Evolutionary conservation across 2,888 invertebrate species (phyloP), one percentile per base, ranked within the genome.

Genomic region (Thymelicus acteon): DNA sequence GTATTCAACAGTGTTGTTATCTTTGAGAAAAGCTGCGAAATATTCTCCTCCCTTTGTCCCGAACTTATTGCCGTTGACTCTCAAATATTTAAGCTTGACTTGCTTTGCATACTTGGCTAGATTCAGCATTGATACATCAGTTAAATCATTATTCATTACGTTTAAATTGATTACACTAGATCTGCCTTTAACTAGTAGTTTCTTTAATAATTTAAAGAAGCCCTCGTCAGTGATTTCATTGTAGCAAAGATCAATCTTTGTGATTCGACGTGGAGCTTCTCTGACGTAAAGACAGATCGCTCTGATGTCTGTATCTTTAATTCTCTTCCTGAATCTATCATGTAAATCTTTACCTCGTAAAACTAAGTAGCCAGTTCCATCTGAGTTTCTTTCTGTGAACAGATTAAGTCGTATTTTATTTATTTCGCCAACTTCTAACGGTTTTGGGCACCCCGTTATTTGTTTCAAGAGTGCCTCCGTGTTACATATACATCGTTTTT

Each of bases 41-140:
- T 86, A 85, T 77, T 91, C 91, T 0, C 95, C 95, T 0, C 94
- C 94, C 86, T 91, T 85, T 0, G 86, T 84, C 0, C 95, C 95
- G 39, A 96, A 85, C 79, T 95, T 91, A 77, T 96, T 96, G 0
- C 95, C 95, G 75, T 94, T 95, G 0, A 96, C 71, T 76, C 95
- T 84, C 2, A 96, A 80, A 72, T 91, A 93, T 77, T 89, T 90
- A 0, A 96, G 77, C 31, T 87, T 90, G 0, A 96, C 73, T 57
- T 83, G 75, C 8, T 80, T 80, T 0, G 92, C 86, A 73, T 91
- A 91, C 73, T 85, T 86, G 0, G 89, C 83, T 39, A 93, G 75
- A 73, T 84, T 75, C 0, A 78, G 69, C 13, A 95, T 84, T 0
- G 95, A 95, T 44, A 77, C 73, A 3, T 87, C 86, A 0, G 89